Conservation (phyloP, 2,797 vertebrate species). For the Xenopus petersii region DNA sequence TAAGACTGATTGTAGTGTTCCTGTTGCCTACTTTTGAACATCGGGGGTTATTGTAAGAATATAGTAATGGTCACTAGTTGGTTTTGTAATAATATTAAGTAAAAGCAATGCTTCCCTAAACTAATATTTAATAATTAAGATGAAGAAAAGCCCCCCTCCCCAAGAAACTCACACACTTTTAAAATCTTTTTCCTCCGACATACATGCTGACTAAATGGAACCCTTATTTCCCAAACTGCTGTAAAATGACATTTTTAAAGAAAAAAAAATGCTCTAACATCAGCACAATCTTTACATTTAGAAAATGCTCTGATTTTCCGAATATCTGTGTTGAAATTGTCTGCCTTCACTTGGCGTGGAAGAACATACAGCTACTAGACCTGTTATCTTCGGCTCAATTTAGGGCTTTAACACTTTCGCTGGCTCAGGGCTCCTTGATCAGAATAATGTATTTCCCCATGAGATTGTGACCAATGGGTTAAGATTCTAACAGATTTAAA, state of each 20-base stretch:
- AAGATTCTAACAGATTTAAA: constrained; percentile 62
- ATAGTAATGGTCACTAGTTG: no score
- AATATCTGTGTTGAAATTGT: constrained; percentile 5
- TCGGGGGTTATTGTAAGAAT: no score
- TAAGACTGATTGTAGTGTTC: no score
- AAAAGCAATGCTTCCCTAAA: no score
- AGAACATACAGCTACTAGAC: neutral
- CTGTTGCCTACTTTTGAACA: no score
- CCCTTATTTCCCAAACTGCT: constrained; percentile 1
- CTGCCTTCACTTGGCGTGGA: neutral
- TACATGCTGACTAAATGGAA: neutral
- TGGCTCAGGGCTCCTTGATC: neutral
- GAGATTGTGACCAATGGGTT: constrained; percentile 55
- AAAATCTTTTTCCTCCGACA: no score
- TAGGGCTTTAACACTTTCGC: constrained; percentile 21
- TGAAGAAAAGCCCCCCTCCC: no score
- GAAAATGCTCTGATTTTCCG: neutral
- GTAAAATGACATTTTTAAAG: constrained; percentile 7
- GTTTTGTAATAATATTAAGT: no score
- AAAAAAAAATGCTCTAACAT: constrained; percentile 7
- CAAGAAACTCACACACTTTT: no score
- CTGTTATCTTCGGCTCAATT: constrained; percentile 9
- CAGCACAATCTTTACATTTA: constrained; percentile 11
- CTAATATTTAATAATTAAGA: no score
- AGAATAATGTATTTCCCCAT: neutral